Evolutionary conservation across 2,888 invertebrate genomes (phyloP).

Genomic region (Tillus elongatus): DNA sequence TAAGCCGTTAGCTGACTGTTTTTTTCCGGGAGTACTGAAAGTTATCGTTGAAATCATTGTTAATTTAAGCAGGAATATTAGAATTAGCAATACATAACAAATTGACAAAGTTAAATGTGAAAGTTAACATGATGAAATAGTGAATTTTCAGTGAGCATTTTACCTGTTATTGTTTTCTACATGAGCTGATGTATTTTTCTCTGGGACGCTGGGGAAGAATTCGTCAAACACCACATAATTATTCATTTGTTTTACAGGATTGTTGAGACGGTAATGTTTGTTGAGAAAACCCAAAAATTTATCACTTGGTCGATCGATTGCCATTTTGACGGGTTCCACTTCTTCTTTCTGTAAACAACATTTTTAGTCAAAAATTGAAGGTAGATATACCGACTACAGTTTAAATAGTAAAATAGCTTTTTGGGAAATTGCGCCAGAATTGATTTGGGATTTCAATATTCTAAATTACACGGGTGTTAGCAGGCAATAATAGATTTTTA

Average conservation of each 20-base stretch:
- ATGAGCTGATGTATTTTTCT: conserved; percentile 19
- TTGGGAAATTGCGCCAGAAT: too few relatives aligned
- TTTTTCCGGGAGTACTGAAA: conserved; percentile 19
- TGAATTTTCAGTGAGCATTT: too few relatives aligned
- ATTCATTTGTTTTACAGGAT: conserved; percentile 71
- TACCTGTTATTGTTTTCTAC: conserved; percentile 20
- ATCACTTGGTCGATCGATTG: conserved; percentile 87
- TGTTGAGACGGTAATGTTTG: conserved; percentile 64
- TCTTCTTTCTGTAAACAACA: conserved; percentile 56
- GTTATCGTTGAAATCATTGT: conserved; percentile 5
- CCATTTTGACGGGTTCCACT: conserved; percentile 61
- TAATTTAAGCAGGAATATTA: background rate
- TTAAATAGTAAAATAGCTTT: too few relatives aligned
- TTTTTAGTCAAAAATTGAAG: too few relatives aligned
- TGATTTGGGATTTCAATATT: too few relatives aligned
- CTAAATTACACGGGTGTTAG: too few relatives aligned
- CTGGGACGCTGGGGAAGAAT: conserved; percentile 50
- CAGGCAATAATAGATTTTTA: too few relatives aligned
- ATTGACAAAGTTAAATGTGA: too few relatives aligned
- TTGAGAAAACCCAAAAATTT: conserved; percentile 78
- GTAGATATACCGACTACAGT: too few relatives aligned
- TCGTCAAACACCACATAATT: conserved; percentile 80
- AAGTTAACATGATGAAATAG: too few relatives aligned
- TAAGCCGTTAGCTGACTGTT: conserved; percentile 36
- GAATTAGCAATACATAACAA: too few relatives aligned